Evolutionary conservation across 2,113 vertebrate genomes (phyloP), one percentile per base, ranked within the genome.

Genomic region (Microcebus griseorufus): DNA sequence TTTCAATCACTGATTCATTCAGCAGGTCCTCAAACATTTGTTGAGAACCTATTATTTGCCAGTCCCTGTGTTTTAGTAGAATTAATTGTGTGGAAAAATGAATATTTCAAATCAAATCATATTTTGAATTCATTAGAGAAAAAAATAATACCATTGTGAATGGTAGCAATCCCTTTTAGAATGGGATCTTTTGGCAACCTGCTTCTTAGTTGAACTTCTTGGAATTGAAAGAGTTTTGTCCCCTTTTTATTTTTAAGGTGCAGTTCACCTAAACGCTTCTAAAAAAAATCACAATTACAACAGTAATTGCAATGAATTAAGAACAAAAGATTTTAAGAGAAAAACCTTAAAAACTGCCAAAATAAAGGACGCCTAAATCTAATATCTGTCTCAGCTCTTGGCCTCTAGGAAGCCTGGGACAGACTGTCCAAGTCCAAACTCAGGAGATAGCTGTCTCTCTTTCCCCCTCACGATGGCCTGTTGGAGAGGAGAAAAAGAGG

Each of bases 81-180:
- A 97, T 97, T 95, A 98, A 97, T 94, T 97, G 94, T 92, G 87
- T 95, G 95, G 96, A 95, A 93, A 93, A 96, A 97, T 97, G 95
- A 97, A 95, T 96, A 93, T 92, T 96, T 97, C 97, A 97, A 97
- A 95, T 73, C 86, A 93, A 94, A 94, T 94, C 92, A 96, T 94
- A 97, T 97, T 92, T 97, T 92, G 97, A 97, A 92, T 81, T 64
- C 92, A 95, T 93, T 87, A 92, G 86, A 84, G 13, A 70, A 34
- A 76, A 96, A 98, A 97, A 96, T 67, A 95, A 95, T 45, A 93
- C 65, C 94, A 78, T 45, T 55, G 0, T 65, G 93, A 62, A 80
- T 42, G 80, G 79, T 8, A 45, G 78, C 23, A 27, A 73, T 80
- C 6, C 64, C 64, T 60, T 94, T 93, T 39, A 94, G 81, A 89